Base-by-base conservation (phyloP, 2,797 vertebrate species). In the Notoglanidium macrostoma region DNA sequence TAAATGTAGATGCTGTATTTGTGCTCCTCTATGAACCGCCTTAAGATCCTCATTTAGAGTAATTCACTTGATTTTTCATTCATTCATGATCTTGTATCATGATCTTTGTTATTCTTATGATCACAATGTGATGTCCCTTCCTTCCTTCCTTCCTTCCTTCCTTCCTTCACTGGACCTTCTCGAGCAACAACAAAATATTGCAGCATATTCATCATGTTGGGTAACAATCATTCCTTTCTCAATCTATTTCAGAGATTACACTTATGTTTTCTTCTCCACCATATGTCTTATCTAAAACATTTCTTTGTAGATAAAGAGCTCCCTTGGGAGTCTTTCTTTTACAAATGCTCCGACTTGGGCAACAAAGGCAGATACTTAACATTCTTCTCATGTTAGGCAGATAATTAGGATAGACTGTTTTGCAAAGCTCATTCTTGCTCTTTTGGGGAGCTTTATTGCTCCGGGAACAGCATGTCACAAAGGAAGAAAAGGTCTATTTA, bases 51-150 rank as follows among this genome's bases (percentile, higher is more conserved):
- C 74, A 21, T 15, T 35, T 21, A 21, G 17, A 78, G 6, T 40
- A 9, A 63, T 46, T 17, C 21, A 46, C 14, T 81, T 55, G 2
- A 61, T 49, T 40, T 44, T 79, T 3, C 4, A 23, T 79, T 40
- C 0, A 1, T 59, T 79, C 11, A 1, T 79, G 15, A 7, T 54
- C 5, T n/a, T 49, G 23, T 49, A 26, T n/a, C 72, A 14, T 49
- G 12, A 29, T 26, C 83, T 55, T 55, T 14, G 5, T 74, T 82
- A 61, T 61, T 35, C 32, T 55, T 67, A 55, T 72, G 54, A 61
- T 55, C 15, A 40, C 35, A 26, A 26, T n/a, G 61, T 90, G 46
- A 88, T 84, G 85, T 89, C 87, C 90, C 73, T 84, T 91, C 89
- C 89, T 93, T 77, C 72, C 74, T 80, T 26, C 70, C 7, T 46